Percentiles rank a stretch among this genome's conserved stretches.
Conservation (phyloP, 2,797 vertebrate genomes). For the Myripristis murdjan region DNA sequence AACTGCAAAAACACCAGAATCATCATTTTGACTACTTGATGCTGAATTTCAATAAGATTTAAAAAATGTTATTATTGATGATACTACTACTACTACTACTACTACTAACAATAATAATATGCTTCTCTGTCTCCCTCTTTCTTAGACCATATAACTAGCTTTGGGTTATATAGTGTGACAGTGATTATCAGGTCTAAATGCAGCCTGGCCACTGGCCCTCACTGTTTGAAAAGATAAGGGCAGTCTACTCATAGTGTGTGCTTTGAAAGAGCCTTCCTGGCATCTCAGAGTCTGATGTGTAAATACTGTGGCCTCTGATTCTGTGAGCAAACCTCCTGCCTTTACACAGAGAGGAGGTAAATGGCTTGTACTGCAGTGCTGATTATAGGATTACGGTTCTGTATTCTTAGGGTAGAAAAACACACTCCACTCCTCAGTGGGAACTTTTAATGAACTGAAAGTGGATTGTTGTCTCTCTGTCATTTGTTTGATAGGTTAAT, state of each 20-base stretch:
- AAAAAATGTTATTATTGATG: no score
- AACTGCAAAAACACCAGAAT: background rate
- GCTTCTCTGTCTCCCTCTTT: background rate
- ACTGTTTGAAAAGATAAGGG: conserved; percentile 39
- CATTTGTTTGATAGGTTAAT: background rate
- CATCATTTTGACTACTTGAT: background rate
- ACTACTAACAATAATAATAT: no score
- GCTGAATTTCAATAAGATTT: no score
- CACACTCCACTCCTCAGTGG: background rate
- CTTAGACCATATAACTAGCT: background rate
- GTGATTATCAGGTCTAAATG: conserved; percentile 19
- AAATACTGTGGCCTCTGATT: conserved; percentile 37
- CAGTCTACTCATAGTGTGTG: conserved; percentile 14
- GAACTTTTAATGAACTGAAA: background rate
- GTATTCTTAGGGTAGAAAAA: background rate
- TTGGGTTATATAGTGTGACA: background rate
- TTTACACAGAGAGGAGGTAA: conserved; percentile 3
- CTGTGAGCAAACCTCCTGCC: conserved; percentile 27
- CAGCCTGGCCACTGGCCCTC: background rate
- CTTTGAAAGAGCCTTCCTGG: conserved; percentile 24
- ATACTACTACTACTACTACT: no score
- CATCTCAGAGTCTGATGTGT: conserved; percentile 26
- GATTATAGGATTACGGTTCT: no score
- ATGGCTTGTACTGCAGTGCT: background rate
- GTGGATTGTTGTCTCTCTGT: background rate